Base-by-base conservation (phyloP, 1,140 invertebrate genomes). In the Druon quercuslanigerum region DNA sequence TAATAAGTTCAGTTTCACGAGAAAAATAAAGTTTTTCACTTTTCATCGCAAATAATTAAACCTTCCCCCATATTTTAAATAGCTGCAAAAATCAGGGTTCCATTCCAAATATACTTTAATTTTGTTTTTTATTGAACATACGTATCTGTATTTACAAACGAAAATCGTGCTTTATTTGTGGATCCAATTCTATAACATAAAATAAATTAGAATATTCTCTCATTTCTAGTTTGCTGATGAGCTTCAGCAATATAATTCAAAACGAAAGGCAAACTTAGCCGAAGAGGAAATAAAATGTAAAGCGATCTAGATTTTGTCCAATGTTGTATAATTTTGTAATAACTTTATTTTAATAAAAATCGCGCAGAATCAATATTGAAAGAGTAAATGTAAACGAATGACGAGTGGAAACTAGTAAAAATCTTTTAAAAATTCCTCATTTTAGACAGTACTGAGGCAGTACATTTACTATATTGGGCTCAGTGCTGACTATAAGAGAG, bases 91-190 rank as follows among this genome's bases (percentile, higher is more conserved):
- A 6, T 14, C 57, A 66, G 57, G 16, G 20, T 16, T 66, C 25
- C 57, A 66, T 66, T 66, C 5, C 57, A 66, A 66, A 25, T 14
- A 66, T 25, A 66, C 57, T 66, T 66, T 66, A 13, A 66, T 40
- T 25, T 66, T 33, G 57, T 40, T 33, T 11, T 25, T 66, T 11
- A 66, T 25, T 25, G 57, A 25, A 66, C 40, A 20, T 66, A 40
- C 57, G 25, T 33, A 66, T 66, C 20, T 33, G 57, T 16, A 66
- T 33, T 33, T 4, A 33, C 25, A 66, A 66, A 33, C 57, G 57
- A 33, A 66, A 66, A 66, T 25, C 25, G 20, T 33, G 40, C 20
- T 25, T 66, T 66, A 40, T 13, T 66, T 11, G 57, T 66, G 57
- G 57, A 40, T 66, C 40, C 40, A 66, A 66, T 66, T 66, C 19